Base-by-base conservation (phyloP, 2,113 vertebrate genomes). In the Nothocercus julius region DNA sequence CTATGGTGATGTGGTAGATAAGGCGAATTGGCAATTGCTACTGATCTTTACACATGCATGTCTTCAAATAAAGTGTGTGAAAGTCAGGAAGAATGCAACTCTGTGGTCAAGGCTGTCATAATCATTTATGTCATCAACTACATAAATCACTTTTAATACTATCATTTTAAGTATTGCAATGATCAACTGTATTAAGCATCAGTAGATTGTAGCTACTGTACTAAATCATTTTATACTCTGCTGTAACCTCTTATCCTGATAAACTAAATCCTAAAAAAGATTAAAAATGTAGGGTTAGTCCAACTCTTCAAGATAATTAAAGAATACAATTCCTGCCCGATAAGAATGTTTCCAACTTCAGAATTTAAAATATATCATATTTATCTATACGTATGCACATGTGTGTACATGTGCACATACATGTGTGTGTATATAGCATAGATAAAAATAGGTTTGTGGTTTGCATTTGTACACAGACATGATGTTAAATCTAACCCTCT, bases 1-100 rank as follows among this genome's bases (percentile, higher is more conserved):
- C 96, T 97, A 90, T 91, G 96, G 88, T 97, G 62, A 95, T 95
- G 80, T 91, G 59, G 66, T 95, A 94, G 69, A 85, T 85, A 91
- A 92, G 90, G 88, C 89, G 96, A 97, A 97, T 89, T 95, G 87
- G 89, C 95, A 96, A 66, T 82, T 94, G 91, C 73, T 93, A 73
- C 94, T 93, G 94, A 87, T 90, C 91, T 97, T 97, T 96, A 89
- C 74, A 91, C 86, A 85, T 91, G 80, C 68, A 95, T 70, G 91
- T 97, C 93, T 97, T 97, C 82, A 93, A 89, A 87, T 87, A 88
- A 94, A 96, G 53, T 83, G 76, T 82, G 84, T 96, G 79, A 92
- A 96, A 97, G 78, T 78, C 82, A 96, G 93, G 47, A 56, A 21
- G 72, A 90, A 97, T 95, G 73, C 28, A 92, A 66, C 78, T 91